Percentiles rank a stretch among this genome's conserved stretches.
phyloP scores from a whole-genome alignment of 2,113 vertebrate genomes.

The Coregonus clupeaformis region DNA sequence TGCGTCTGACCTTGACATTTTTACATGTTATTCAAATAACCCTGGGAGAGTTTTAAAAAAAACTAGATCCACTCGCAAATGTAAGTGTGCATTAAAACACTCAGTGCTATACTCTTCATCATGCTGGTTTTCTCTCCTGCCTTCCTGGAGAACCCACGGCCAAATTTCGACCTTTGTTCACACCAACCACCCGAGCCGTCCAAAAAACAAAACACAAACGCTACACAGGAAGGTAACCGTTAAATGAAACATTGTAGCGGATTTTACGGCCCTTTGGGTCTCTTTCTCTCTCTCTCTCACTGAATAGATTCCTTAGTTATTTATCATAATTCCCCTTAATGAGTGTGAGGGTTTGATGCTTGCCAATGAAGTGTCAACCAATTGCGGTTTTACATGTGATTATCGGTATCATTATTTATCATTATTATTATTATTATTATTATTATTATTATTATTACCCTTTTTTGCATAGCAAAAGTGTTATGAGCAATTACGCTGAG shows the following conservation, averaged over 20 bases:
- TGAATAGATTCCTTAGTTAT: constrained; percentile 25
- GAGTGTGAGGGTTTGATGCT: constrained; percentile 40
- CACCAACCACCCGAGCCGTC: constrained; percentile 38
- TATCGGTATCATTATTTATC: constrained; percentile 48
- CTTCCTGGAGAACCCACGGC: constrained; percentile 17
- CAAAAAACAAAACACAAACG: constrained; percentile 25
- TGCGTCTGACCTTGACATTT: constrained; percentile 55
- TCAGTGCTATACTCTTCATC: constrained; percentile 34
- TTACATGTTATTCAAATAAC: constrained; percentile 60
- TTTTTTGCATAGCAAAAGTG: constrained; percentile 53
- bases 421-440: constrained; percentile 41
- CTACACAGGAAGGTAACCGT: constrained; percentile 26
- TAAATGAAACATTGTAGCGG: constrained; percentile 31
- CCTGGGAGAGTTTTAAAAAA: constrained; percentile 29
- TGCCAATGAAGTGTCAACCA: constrained; percentile 57
- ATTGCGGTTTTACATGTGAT: constrained; percentile 49
- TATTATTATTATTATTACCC: neutral
- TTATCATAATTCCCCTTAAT: constrained; percentile 39
- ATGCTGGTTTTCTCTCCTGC: constrained; percentile 43
- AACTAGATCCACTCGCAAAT: constrained; percentile 47
- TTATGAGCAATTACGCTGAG: constrained; percentile 61
- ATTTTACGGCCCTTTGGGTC: constrained; percentile 12
- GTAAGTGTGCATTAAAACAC: constrained; percentile 55
- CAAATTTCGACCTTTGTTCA: constrained; percentile 45
- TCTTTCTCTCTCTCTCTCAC: constrained; percentile 12